phyloP scores from a whole-genome alignment of 53 echinoderm and acorn worm genomes.

The Pentamera pediparva region DNA sequence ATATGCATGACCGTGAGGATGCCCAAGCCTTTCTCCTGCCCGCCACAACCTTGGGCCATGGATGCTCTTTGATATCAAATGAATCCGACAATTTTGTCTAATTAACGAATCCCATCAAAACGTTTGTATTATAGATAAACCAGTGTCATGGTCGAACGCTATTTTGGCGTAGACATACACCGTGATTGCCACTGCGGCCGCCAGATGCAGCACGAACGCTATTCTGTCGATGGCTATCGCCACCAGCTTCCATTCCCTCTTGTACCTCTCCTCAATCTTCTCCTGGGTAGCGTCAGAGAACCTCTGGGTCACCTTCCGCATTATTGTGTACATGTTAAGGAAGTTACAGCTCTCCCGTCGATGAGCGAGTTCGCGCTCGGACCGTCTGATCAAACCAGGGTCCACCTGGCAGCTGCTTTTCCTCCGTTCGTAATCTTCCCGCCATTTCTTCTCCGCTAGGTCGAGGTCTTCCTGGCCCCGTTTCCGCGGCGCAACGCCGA shows the following conservation, averaged over 20 bases:
- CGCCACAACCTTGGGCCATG: no score
- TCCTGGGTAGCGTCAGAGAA: neutral
- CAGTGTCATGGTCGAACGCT: neutral
- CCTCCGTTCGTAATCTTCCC: neutral
- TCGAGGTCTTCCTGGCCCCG: neutral
- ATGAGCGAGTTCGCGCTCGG: neutral
- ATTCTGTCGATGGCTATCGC: conserved; percentile 31
- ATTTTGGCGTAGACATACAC: neutral
- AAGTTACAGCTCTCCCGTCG: neutral
- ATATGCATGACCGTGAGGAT: no score
- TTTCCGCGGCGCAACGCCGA: neutral
- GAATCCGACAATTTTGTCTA: no score
- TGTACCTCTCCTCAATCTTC: neutral
- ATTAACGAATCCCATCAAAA: no score
- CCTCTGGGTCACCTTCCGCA: neutral
- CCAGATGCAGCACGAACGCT: conserved; percentile 6
- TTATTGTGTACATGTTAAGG: neutral
- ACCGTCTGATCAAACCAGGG: neutral
- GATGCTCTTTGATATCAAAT: no score
- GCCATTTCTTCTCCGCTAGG: neutral
- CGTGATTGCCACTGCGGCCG: neutral
- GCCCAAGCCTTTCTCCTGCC: no score
- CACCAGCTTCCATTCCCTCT: conserved; percentile 35
- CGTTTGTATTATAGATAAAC: no score
- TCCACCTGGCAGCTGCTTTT: neutral